A percentile compares a stretch with the other conserved stretches of the same genome.
Evolutionary conservation across 2,113 vertebrate species (phyloP).

Genomic region (Alectura lathami): DNA sequence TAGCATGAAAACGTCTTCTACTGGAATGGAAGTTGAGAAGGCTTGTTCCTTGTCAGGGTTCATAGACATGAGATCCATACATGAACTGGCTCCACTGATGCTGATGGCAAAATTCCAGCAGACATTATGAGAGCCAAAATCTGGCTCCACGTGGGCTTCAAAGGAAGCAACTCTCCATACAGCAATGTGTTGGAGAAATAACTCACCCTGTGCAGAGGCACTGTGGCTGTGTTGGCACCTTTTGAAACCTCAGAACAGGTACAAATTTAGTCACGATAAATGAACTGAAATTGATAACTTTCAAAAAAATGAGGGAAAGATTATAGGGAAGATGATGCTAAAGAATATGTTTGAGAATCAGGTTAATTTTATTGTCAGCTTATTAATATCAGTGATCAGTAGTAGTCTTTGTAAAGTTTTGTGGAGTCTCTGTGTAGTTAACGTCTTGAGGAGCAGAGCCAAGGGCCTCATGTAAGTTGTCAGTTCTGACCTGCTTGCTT

Average conservation of each 20-base stretch:
- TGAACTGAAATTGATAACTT: neutral
- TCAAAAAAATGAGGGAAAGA: neutral
- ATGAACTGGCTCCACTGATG: neutral
- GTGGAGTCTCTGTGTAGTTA: neutral
- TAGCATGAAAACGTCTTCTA: neutral
- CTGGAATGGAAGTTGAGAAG: neutral
- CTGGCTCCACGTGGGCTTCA: neutral
- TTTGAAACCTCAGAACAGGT: neutral
- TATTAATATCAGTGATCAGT: neutral
- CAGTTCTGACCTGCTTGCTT: constrained; percentile 72
- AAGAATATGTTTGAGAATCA: neutral
- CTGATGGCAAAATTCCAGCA: constrained; percentile 24
- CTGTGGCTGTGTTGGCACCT: neutral
- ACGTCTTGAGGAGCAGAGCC: neutral
- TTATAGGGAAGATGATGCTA: neutral
- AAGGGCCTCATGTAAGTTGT: neutral
- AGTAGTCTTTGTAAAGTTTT: neutral
- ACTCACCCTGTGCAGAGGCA: neutral
- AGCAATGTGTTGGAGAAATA: neutral
- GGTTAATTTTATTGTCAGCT: neutral
- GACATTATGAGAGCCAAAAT: neutral
- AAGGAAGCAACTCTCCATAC: neutral
- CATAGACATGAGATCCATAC: neutral
- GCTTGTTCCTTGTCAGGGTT: neutral
- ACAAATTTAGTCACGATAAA: neutral